Percentiles rank a stretch among this genome's conserved stretches.
These are phyloP conservation scores for Sebastes variabilis DNA, from an alignment of 2,797 vertebrate species.

Conservation along the genomic window DNA sequence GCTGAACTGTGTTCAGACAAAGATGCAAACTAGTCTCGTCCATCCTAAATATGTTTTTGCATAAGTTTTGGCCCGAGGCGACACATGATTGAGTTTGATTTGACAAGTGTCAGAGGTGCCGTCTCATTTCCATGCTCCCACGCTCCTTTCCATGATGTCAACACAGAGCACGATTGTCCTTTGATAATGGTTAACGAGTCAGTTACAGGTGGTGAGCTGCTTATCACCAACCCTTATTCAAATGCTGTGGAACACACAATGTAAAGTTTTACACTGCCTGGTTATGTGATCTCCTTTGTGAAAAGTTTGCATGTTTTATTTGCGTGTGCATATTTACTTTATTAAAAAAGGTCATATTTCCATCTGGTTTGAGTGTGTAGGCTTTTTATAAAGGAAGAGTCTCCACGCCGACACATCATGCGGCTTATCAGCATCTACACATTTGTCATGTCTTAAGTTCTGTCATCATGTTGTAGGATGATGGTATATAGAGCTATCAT, in stretches of 20 bases:
- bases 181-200: conserved; percentile 45
- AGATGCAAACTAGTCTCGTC: conserved; percentile 3
- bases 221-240: conserved; percentile 45
- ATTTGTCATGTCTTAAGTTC: not conserved
- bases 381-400: not conserved
- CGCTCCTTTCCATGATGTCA: conserved; percentile 46
- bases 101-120: conserved; percentile 14
- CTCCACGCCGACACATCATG: not conserved
- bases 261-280: conserved; percentile 6
- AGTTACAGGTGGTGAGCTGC: conserved; percentile 34
- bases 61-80: not conserved
- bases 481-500: too few relatives aligned
- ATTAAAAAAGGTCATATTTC: conserved; percentile 40
- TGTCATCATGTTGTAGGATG: not conserved
- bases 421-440: not conserved
- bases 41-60: conserved; percentile 29
- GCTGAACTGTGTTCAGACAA: not conserved
- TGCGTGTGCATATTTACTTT: conserved; percentile 27
- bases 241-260: conserved; percentile 7
- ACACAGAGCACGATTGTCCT: conserved; percentile 11
- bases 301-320: conserved; percentile 25
- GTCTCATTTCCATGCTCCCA: conserved; percentile 28
- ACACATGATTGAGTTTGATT: conserved; percentile 39
- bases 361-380: conserved; percentile 40
- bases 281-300: not conserved